Percentiles rank a stretch among this genome's conserved stretches.
phyloP scores from a whole-genome alignment of 2,888 invertebrate genomes.

The Microplitis deprimator region DNA sequence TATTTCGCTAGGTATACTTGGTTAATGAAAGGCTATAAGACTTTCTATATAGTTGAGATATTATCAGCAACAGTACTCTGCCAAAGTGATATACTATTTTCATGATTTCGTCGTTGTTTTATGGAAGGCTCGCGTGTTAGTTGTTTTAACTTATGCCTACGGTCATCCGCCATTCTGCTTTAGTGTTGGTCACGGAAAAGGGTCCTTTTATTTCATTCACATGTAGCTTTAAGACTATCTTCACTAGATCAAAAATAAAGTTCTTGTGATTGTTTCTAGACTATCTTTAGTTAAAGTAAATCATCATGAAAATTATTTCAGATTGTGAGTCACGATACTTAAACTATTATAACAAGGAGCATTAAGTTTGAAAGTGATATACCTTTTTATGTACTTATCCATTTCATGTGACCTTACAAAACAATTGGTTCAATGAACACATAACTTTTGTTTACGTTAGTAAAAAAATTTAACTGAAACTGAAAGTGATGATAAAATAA shows the following conservation, averaged over 20 bases:
- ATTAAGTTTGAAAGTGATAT: background rate
- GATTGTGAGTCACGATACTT: conserved; percentile 12
- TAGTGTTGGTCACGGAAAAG: background rate
- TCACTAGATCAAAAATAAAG: background rate
- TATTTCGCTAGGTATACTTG: background rate
- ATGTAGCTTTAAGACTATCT: background rate
- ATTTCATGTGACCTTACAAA: background rate
- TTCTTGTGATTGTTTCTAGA: conserved; percentile 4
- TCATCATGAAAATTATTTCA: conserved; percentile 9
- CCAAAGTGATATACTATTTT: background rate
- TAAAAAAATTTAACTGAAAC: background rate
- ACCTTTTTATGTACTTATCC: background rate
- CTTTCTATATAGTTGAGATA: background rate
- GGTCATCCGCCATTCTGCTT: background rate
- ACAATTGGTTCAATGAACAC: conserved; percentile 1
- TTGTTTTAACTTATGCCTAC: background rate
- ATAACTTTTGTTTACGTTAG: background rate
- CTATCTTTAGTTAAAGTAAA: conserved; percentile 4
- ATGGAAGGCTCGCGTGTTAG: background rate
- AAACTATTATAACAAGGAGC: background rate
- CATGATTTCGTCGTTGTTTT: conserved; percentile 1
- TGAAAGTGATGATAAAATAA: conserved; percentile 7
- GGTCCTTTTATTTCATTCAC: background rate
- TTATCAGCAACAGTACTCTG: background rate
- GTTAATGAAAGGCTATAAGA: background rate